Evolutionary conservation across 2,797 vertebrate genomes (phyloP).

Genomic region (Siniperca undulata): DNA sequence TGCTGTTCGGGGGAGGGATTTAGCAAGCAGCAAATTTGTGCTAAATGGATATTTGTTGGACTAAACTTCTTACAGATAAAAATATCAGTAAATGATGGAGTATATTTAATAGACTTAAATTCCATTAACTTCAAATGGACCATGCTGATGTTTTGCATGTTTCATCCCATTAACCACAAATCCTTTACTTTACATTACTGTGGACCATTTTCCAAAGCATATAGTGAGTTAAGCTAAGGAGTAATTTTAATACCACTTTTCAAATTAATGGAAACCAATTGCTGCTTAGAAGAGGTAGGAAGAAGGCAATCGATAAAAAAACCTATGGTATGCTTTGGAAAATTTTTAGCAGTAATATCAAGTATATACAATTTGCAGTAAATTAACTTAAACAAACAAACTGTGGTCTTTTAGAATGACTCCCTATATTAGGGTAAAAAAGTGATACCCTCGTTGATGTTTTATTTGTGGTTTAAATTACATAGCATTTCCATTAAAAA

Average conservation of each 20-base stretch:
- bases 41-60: background rate
- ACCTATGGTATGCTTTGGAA: background rate
- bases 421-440: background rate
- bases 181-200: slow-evolving; percentile 7
- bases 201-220: slow-evolving; percentile 20
- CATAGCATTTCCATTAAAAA: slow-evolving; percentile 2
- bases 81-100: background rate
- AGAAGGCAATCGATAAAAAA: slow-evolving; percentile 3
- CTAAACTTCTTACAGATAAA: background rate
- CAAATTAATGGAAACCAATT: slow-evolving; percentile 25
- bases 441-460: background rate
- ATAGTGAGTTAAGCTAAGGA: background rate
- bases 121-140: slow-evolving; percentile 4
- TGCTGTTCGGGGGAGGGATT: background rate
- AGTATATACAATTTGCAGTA: background rate
- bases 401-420: slow-evolving; percentile 7
- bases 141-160: background rate
- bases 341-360: background rate
- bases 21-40: no score
- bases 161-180: slow-evolving; percentile 21
- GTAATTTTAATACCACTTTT: slow-evolving; percentile 13
- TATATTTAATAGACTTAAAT: slow-evolving; percentile 5
- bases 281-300: background rate
- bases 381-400: slow-evolving; percentile 18
- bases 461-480: slow-evolving; percentile 18